phyloP scores from a whole-genome alignment of 92 coral and sea anemone genomes.

The Palythoa caribaeorum region DNA sequence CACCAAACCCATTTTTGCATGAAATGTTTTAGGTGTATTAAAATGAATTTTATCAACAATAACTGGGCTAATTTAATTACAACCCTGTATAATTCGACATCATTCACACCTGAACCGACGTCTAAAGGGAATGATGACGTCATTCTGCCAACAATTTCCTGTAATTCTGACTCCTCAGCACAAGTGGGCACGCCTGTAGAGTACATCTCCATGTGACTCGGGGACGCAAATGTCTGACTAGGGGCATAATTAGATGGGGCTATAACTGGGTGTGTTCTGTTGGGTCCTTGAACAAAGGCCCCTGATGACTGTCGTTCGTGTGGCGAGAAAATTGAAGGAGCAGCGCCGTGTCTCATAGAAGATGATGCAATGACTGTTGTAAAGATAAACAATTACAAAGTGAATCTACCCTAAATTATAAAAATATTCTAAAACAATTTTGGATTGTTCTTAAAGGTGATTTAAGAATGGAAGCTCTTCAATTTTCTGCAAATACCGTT shows the following conservation, averaged over 20 bases:
- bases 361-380: background rate
- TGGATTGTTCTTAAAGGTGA: too few relatives aligned
- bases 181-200: constrained; percentile 37
- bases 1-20: too few relatives aligned
- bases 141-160: constrained; percentile 80
- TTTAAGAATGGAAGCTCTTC: too few relatives aligned
- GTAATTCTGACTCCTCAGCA: constrained; percentile 69
- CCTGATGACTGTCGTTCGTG: background rate
- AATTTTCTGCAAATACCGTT: too few relatives aligned
- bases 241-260: constrained; percentile 28
- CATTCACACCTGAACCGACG: constrained; percentile 63
- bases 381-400: background rate
- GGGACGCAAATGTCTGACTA: constrained; percentile 37
- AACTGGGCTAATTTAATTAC: background rate
- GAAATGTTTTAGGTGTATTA: too few relatives aligned
- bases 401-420: background rate
- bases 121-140: constrained; percentile 77
- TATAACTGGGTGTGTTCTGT: background rate
- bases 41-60: too few relatives aligned
- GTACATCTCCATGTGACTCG: constrained; percentile 34
- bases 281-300: background rate
- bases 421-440: background rate
- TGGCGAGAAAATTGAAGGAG: constrained; percentile 17
- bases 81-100: background rate
- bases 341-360: background rate